Conservation (phyloP, 2,797 vertebrate species). For the Ceryle rudis region DNA sequence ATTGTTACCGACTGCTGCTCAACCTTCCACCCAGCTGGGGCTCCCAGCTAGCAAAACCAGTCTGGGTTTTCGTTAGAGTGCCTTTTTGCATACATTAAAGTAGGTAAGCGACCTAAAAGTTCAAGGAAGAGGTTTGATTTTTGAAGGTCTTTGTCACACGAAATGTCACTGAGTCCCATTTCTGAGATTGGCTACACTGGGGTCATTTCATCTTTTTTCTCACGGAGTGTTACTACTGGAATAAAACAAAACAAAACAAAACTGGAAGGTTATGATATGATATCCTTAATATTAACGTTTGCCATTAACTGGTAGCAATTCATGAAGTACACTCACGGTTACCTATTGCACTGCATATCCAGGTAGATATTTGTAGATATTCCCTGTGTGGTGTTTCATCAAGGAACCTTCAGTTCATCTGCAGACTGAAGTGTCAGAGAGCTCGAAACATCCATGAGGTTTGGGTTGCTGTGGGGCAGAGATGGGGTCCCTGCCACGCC, state of each 20-base stretch:
- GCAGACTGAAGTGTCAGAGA: not conserved
- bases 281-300: not conserved
- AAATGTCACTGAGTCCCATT: not conserved
- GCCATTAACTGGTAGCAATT: not conserved
- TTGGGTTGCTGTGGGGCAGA: not conserved
- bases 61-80: not conserved
- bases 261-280: not conserved
- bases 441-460: not conserved
- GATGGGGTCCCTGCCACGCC: not conserved
- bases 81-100: not conserved
- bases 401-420: not conserved
- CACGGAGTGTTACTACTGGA: not conserved
- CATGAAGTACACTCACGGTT: not conserved
- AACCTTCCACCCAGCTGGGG: not conserved
- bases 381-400: not conserved
- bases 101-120: not conserved
- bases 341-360: not conserved
- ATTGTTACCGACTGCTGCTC: not conserved
- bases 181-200: fast-evolving
- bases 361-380: not conserved
- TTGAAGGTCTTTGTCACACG: not conserved
- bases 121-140: not conserved
- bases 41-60: not conserved
- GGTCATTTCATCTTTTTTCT: not conserved
- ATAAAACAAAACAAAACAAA: not conserved